These are phyloP conservation scores for Stichodactyla mertensii DNA, from an alignment of 64 coral and sea anemone genomes.

Conservation along the genomic window DNA sequence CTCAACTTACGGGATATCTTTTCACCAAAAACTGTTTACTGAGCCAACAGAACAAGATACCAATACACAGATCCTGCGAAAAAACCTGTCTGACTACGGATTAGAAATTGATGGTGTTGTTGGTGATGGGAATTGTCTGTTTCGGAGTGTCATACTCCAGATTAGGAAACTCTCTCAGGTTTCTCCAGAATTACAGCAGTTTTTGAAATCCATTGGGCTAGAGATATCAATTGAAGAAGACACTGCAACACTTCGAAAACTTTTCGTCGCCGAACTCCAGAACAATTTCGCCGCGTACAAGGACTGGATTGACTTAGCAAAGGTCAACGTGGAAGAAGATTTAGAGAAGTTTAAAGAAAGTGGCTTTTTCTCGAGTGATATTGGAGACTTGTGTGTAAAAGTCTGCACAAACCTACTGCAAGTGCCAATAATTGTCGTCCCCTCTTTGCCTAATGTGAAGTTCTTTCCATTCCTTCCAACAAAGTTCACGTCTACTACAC, in stretches of 20 bases:
- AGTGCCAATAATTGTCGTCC: constrained; percentile 62
- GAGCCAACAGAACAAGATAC: constrained; percentile 47
- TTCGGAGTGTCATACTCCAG: constrained; percentile 45
- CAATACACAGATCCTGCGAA: constrained; percentile 35
- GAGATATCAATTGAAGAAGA: constrained; percentile 62
- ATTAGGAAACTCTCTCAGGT: neutral
- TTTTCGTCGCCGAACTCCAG: constrained; percentile 55
- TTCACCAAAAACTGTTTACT: neutral
- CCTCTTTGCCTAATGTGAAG: constrained; percentile 49
- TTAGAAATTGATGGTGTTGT: constrained; percentile 47
- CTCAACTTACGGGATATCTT: neutral
- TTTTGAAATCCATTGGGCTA: constrained; percentile 34
- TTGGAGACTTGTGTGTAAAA: constrained; percentile 77
- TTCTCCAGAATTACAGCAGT: constrained; percentile 29
- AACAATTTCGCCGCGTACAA: constrained; percentile 57
- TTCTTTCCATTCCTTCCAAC: constrained; percentile 67
- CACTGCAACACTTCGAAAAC: constrained; percentile 33
- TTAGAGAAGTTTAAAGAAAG: constrained; percentile 63
- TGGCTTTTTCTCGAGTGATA: constrained; percentile 68
- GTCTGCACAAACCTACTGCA: constrained; percentile 61
- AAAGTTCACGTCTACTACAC: constrained; percentile 58
- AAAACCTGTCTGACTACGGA: constrained; percentile 56
- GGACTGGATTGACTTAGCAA: constrained; percentile 67
- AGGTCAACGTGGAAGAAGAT: constrained; percentile 45
- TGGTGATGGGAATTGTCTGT: constrained; percentile 76